Evolutionary conservation across 2,797 vertebrate species (phyloP).

Genomic region (Phalanger gymnotis): DNA sequence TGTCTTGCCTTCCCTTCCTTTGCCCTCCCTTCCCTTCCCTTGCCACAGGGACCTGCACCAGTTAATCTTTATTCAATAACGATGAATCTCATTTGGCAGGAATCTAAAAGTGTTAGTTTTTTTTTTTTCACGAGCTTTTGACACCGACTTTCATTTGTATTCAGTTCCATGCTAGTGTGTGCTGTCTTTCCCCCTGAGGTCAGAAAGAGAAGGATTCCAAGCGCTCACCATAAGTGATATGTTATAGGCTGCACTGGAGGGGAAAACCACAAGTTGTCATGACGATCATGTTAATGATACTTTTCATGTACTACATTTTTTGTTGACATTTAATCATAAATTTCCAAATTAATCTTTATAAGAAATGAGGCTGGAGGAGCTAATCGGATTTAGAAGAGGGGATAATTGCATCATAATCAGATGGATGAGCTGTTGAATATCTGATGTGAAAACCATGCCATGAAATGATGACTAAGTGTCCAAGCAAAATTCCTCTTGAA

Average conservation of each 20-base stretch:
- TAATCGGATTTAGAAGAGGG: slow-evolving; percentile 69
- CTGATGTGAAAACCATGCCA: slow-evolving; percentile 69
- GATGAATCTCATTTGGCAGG: slow-evolving; percentile 68
- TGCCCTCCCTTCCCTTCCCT: not conserved
- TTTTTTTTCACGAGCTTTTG: slow-evolving; percentile 17
- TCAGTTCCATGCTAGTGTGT: not conserved
- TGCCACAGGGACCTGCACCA: slow-evolving; percentile 43
- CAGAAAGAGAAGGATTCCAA: slow-evolving; percentile 45
- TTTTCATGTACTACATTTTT: slow-evolving; percentile 69
- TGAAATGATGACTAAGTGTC: slow-evolving; percentile 50
- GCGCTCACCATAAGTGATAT: slow-evolving; percentile 44
- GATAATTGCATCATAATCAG: slow-evolving; percentile 68
- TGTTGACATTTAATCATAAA: slow-evolving; percentile 70
- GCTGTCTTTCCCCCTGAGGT: slow-evolving; percentile 48
- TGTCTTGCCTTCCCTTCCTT: not conserved
- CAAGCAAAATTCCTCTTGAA: slow-evolving; percentile 45
- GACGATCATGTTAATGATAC: slow-evolving; percentile 56
- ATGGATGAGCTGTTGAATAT: slow-evolving; percentile 68
- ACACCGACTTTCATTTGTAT: slow-evolving; percentile 57
- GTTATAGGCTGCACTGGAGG: slow-evolving; percentile 37
- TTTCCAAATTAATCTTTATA: slow-evolving; percentile 69
- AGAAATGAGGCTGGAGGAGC: slow-evolving; percentile 59
- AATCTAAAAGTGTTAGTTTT: slow-evolving; percentile 39
- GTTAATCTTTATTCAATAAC: slow-evolving; percentile 65
- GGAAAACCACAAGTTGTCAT: slow-evolving; percentile 36